A percentile compares a stretch with the other conserved stretches of the same genome.
Evolutionary conservation across 2,113 vertebrate genomes (phyloP).

Genomic region (Tetrao urogallus): DNA sequence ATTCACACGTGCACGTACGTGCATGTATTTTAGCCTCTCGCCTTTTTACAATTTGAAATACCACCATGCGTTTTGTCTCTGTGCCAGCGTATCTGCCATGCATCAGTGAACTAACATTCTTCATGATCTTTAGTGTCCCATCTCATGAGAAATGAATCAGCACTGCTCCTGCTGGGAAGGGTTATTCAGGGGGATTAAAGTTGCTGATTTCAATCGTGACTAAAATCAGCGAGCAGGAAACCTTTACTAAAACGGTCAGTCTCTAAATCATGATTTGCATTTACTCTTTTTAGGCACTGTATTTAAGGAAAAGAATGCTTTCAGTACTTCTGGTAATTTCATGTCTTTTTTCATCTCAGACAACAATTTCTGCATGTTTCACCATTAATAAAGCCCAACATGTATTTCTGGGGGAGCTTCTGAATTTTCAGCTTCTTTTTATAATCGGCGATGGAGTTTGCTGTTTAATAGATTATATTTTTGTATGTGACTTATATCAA

Average conservation of each 20-base stretch:
- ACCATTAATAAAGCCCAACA: neutral
- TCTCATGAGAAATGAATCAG: neutral
- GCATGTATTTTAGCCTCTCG: neutral
- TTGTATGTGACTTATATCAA: neutral
- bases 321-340: neutral
- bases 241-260: neutral
- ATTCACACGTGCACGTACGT: neutral
- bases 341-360: neutral
- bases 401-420: neutral
- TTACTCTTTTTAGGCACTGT: neutral
- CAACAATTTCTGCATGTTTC: neutral
- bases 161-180: neutral
- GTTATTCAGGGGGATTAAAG: neutral
- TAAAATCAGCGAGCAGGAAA: slow-evolving; percentile 4
- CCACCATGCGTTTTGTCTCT: neutral
- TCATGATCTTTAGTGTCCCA: neutral
- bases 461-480: neutral
- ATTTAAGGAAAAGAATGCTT: neutral
- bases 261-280: slow-evolving; percentile 13
- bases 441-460: neutral
- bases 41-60: neutral
- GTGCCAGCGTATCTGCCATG: neutral
- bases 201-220: neutral
- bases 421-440: neutral
- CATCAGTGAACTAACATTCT: neutral